phyloP scores from a whole-genome alignment of 53 echinoderm and acorn worm species.

The Patiria pectinifera region DNA sequence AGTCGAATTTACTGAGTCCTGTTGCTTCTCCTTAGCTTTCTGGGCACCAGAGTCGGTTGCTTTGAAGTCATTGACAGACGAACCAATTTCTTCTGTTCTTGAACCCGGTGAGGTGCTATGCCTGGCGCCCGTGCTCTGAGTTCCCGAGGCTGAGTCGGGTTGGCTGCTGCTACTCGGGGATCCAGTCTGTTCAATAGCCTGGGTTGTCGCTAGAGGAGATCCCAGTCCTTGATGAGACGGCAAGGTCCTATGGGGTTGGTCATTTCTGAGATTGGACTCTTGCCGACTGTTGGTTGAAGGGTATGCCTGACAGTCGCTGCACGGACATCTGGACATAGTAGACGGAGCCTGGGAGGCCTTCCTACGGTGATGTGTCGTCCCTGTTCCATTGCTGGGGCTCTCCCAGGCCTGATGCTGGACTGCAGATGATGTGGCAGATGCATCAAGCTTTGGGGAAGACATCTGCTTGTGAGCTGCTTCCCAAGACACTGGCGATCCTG shows the following conservation, averaged over 20 bases:
- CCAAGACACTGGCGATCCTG: background rate
- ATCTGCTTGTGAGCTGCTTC: background rate
- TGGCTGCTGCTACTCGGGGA: background rate
- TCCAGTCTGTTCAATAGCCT: background rate
- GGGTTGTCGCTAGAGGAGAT: background rate
- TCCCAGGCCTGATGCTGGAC: background rate
- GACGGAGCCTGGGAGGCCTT: slow-evolving; percentile 23
- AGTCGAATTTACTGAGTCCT: background rate
- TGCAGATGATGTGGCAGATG: background rate
- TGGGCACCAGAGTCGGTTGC: background rate
- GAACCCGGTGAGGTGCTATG: background rate
- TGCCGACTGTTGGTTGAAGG: background rate
- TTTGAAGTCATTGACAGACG: background rate
- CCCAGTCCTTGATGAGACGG: background rate
- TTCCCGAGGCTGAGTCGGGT: background rate
- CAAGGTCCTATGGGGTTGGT: background rate
- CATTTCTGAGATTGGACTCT: background rate
- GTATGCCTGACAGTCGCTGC: background rate
- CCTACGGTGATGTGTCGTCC: background rate
- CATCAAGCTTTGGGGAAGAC: background rate
- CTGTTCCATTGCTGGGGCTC: background rate
- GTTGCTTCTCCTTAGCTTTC: background rate
- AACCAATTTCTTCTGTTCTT: background rate
- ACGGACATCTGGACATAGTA: slow-evolving; percentile 26
- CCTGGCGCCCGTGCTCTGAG: background rate